Base-by-base conservation (phyloP, 2,113 vertebrate genomes). In the Zapus hudsonius region DNA sequence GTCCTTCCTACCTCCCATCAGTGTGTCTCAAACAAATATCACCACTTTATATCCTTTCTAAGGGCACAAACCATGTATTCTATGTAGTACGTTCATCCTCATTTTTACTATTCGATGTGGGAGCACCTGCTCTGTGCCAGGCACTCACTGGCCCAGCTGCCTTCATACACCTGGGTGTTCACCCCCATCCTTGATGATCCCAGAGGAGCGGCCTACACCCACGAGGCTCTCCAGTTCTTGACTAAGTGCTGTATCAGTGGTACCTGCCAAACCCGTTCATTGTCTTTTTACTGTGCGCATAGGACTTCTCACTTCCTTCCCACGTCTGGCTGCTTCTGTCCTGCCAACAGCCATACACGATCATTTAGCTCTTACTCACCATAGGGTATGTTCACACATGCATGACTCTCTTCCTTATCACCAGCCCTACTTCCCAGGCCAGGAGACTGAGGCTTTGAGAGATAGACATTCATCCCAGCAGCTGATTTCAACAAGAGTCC, bases 371-470 rank as follows among this genome's bases (percentile, higher is more conserved):
- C 38, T 40, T 19, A 40, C 38, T 1, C 23, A 25, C 59, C 3
- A 0, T 0, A 19, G 1, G 5, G 0, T 12, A 1, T 36, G 2
- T n/a, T 29, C 52, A 59, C 42, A 64, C 4, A 19, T 5, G 0
- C 2, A 0, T 23, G 17, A 0, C 47, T 33, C 61, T 80, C 36
- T n/a, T 91, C 4, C 17, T 29, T 31, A 3, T 4, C 4, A 4
- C 5, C 5, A 7, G 27, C 10, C 23, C 29, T 23, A 2, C 87
- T 57, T 87, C 7, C 2, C 16, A 55, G 55, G 29, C n/a, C 47
- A 42, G 47, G 33, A 59, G 36, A 40, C 72, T 0, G 2, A 74
- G 84, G 44, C 22, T 73, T 6, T 70, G n/a, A 20, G 42, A 87
- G 29, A 44, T n/a, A 7, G 47, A 12, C 2, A 6, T 9, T 47